A percentile compares a stretch with the other conserved stretches of the same genome.
phyloP scores from a whole-genome alignment of 2,113 vertebrate genomes.

The Aegithalos caudatus region DNA sequence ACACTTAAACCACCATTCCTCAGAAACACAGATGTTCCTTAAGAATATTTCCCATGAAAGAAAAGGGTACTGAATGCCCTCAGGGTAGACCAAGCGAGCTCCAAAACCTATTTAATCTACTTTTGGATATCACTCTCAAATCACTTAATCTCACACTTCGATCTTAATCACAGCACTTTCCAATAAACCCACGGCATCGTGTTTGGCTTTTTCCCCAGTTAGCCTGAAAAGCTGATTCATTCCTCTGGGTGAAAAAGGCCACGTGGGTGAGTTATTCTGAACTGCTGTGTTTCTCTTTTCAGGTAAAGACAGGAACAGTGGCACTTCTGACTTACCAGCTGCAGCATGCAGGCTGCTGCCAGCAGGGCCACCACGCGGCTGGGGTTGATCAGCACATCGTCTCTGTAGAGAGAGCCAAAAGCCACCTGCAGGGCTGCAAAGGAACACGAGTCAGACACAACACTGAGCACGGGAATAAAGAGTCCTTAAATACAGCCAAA shows the following conservation, averaged over 20 bases:
- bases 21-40: neutral
- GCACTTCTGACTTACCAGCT: conserved; percentile 82
- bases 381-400: conserved; percentile 94
- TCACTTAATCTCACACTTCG: neutral
- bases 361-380: conserved; percentile 90
- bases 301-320: rapidly evolving
- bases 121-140: neutral
- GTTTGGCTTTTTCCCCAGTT: neutral
- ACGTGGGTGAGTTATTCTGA: rapidly evolving
- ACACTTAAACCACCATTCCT: neutral
- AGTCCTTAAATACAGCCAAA: neutral
- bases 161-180: neutral
- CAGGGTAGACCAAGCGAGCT: neutral
- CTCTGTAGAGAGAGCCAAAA: conserved; percentile 94
- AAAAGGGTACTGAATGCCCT: neutral
- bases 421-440: conserved; percentile 89
- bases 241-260: neutral
- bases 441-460: neutral
- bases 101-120: neutral
- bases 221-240: neutral
- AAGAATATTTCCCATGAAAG: neutral
- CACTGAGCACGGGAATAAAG: rapidly evolving
- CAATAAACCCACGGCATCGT: neutral
- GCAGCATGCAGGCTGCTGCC: conserved; percentile 94
- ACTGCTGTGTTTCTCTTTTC: neutral